Conservation (phyloP, 2,888 invertebrate species). For the Melieria crassipennis region DNA sequence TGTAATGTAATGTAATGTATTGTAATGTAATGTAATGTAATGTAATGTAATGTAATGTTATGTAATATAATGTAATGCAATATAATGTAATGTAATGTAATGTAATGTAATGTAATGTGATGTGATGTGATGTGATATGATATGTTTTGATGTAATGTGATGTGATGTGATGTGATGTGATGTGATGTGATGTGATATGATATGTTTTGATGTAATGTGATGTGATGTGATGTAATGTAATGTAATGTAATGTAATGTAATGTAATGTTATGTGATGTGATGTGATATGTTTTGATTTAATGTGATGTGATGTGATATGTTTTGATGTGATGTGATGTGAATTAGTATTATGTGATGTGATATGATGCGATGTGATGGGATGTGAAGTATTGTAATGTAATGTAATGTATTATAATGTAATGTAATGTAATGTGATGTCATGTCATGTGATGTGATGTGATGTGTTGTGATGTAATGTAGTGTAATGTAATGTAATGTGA, state of each 20-base stretch:
- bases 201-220: not conserved
- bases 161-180: not conserved
- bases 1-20: too few species aligned
- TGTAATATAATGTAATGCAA: not conserved
- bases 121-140: not conserved
- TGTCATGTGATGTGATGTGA: too few species aligned
- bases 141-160: not conserved
- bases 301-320: not conserved
- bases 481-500: not conserved
- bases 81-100: not conserved
- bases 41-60: not conserved
- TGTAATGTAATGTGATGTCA: not conserved
- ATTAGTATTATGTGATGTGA: too few species aligned
- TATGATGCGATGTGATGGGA: too few species aligned
- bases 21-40: not conserved
- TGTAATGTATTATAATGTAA: too few species aligned
- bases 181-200: not conserved
- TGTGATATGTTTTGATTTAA: not conserved
- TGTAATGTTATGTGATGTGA: not conserved
- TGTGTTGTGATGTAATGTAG: not conserved
- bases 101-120: not conserved
- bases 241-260: too few species aligned
- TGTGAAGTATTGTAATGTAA: too few species aligned
- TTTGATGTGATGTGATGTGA: too few species aligned
- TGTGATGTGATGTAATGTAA: not conserved